Base-by-base conservation (phyloP, 2,113 vertebrate genomes). In the Mungos mungo region DNA sequence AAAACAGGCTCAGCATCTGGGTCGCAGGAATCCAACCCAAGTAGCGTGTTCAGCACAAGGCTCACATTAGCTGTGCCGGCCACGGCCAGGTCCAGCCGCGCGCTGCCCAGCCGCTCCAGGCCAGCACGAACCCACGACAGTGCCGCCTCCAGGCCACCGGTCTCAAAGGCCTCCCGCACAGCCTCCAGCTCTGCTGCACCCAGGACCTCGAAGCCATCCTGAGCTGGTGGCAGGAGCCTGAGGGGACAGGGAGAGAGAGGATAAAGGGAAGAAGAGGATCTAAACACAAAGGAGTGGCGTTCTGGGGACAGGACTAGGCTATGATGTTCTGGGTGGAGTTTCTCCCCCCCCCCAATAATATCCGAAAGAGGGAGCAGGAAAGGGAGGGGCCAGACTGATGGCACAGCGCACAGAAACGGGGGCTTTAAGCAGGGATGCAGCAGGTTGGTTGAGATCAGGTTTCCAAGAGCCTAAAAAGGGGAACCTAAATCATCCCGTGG, bases 151-250 rank as follows among this genome's bases (percentile, higher is more conserved):
- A 98, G 90, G n/a, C 98, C 98, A 18, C 98, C 98, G 0, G 96
- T 96, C 88, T 98, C 98, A 2, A 98, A 98, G 33, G 98, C 98
- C 84, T 98, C 98, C 0, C 98, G 97, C 29, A 98, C 97, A 13
- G 98, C 98, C 0, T 98, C 98, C 63, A 98, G 82, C 80, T 98
- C 98, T 1, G 97, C 98, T 0, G 98, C 98, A 0, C 98, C 98
- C 72, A 98, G 96, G 16, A 98, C 96, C 86, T 99, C 98, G 2
- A 98, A 99, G 41, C 98, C 98, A 96, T 98, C 93, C 65, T 97
- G 97, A 11, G 92, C 98, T 0, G 98, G 98, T 35, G 97, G 97
- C 38, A 98, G 89, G 31, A 98, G 66, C 94, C 98, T 98, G 98
- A 0, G 0, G 80, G 60, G 23, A n/a, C 15, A 79, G 15, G 60